Base-by-base conservation (phyloP, 2,113 vertebrate species). In the Gobiocypris rarus region DNA sequence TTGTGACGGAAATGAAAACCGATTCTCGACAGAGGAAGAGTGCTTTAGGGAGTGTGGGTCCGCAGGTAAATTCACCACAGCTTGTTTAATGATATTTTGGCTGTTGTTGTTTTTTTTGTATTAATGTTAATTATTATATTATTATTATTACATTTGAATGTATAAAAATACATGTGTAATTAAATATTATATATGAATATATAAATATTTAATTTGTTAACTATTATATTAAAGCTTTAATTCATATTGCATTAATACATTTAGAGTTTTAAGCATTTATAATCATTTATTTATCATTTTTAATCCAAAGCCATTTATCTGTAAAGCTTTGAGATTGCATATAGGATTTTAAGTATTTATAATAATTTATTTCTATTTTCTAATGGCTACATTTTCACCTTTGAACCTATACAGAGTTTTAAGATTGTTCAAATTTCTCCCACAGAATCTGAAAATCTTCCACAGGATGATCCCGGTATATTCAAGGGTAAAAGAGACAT, bases 1-100 rank as follows among this genome's bases (percentile, higher is more conserved):
- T 17, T 95, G 95, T 31, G 87, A 83, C 6, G 93, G 94, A 1
- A 95, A 95, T 83, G 85, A 87, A 73, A 95, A 95, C 82, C 90
- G 89, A 69, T 93, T 93, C 84, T 83, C 69, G 45, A 88, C 86
- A 9, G 88, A 91, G 82, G 63, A 75, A 1, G 91, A 94, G 65
- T 95, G 95, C 87, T 86, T 93, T 17, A 86, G 31, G 85, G 90
- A 89, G 1, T 95, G 93, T 83, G 88, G 61, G 77, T 3, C 10
- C 38, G 75, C 87, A 19, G 80, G 94, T 94, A 93, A 92, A 89
- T 92, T 81, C 0, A 31, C 17, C 0, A 38, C 52, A 58, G 19
- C 24, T 13, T 22, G 0, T 0, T 9, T 28, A 19, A 15, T 22
- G 14, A 17, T 11, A 11, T 31, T 52, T 13, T n/a, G 4, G 15